phyloP scores from a whole-genome alignment of 2,113 vertebrate species.

The Scartelaos histophorus region DNA sequence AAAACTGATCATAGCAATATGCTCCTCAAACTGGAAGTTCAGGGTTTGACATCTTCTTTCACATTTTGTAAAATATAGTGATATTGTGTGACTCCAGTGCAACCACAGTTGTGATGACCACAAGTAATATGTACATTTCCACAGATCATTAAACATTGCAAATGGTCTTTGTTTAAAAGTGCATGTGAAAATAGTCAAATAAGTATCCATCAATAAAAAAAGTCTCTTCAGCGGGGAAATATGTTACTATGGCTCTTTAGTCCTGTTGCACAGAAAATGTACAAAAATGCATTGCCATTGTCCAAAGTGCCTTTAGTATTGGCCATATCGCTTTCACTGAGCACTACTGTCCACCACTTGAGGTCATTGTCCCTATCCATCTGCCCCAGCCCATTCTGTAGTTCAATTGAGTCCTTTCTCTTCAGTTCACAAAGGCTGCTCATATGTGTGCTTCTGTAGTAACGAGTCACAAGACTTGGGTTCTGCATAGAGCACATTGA shows the following conservation, averaged over 20 bases:
- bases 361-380: conserved; percentile 8
- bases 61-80: conserved; percentile 16
- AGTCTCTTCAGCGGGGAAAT: conserved; percentile 23
- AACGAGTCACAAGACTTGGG: conserved; percentile 51
- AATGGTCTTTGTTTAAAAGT: conserved; percentile 56
- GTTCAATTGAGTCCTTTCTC: conserved; percentile 16
- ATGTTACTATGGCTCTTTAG: conserved; percentile 26
- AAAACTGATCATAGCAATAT: conserved; percentile 23
- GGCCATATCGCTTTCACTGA: conserved; percentile 14
- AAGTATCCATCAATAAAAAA: conserved; percentile 43
- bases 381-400: conserved; percentile 15
- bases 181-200: conserved; percentile 56
- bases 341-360: conserved; percentile 27
- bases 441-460: conserved; percentile 64
- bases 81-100: conserved; percentile 40
- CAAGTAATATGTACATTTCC: conserved; percentile 35
- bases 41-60: conserved; percentile 14
- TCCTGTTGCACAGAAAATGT: conserved; percentile 15
- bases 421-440: conserved; percentile 69
- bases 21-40: conserved; percentile 27
- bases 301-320: conserved; percentile 29
- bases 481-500: conserved; percentile 52
- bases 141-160: conserved; percentile 39
- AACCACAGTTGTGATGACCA: conserved; percentile 15
- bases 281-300: neutral